Percentiles rank a stretch among this genome's conserved stretches.
phyloP scores from a whole-genome alignment of 2,113 vertebrate species.

The Chaetura pelagica region DNA sequence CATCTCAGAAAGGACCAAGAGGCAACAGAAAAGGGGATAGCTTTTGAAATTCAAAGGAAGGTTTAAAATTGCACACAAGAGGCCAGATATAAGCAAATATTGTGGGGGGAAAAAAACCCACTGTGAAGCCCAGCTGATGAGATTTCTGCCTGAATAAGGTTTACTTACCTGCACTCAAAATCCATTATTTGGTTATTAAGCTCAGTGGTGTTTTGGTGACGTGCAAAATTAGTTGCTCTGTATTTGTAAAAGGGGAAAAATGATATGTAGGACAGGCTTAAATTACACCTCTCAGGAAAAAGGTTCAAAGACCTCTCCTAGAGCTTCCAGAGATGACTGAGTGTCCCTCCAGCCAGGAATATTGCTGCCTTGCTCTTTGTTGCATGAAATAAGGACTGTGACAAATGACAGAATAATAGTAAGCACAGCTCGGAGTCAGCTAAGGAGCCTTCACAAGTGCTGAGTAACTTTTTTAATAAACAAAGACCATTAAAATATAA shows the following conservation, averaged over 20 bases:
- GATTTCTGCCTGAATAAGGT: neutral
- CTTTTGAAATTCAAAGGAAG: neutral
- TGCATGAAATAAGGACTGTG: neutral
- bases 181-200: neutral
- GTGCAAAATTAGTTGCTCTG: neutral
- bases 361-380: neutral
- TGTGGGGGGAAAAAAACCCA: neutral
- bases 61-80: neutral
- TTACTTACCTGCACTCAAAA: neutral
- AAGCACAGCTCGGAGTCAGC: neutral
- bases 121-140: neutral
- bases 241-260: neutral
- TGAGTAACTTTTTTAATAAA: conserved; percentile 10
- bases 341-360: rapidly evolving
- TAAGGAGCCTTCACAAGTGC: neutral
- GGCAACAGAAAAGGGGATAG: neutral
- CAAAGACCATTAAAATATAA: neutral
- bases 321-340: neutral
- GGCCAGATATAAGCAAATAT: neutral
- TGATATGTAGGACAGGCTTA: neutral
- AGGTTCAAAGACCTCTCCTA: neutral
- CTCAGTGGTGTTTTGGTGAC: neutral
- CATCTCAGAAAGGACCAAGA: neutral
- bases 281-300: rapidly evolving
- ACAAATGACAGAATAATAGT: too few species aligned